Percentiles rank a stretch among this genome's conserved stretches.
Evolutionary conservation across 2,888 invertebrate genomes (phyloP).

Genomic region (Fissipunctia ypsillon): DNA sequence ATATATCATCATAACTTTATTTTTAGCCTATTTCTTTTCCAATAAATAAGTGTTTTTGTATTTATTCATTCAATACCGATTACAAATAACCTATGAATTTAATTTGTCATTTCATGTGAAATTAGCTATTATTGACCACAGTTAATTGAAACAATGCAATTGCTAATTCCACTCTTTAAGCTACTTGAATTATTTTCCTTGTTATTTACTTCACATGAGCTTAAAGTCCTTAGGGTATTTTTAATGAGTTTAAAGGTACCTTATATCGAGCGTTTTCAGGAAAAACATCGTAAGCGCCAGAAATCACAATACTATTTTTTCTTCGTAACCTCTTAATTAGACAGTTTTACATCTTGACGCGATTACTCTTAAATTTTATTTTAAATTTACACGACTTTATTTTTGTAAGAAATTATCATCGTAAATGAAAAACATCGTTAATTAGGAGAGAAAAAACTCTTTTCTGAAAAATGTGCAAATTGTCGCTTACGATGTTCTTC

Average conservation of each 20-base stretch:
- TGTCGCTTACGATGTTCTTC: too few species aligned
- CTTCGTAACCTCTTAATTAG: too few species aligned
- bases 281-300: too few species aligned
- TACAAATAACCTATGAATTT: not conserved
- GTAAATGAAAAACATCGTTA: too few species aligned
- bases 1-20: not conserved
- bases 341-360: too few species aligned
- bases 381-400: too few species aligned
- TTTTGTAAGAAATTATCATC: too few species aligned
- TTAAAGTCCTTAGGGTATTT: not conserved
- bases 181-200: not conserved
- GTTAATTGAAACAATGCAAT: not conserved
- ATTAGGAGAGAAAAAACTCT: too few species aligned
- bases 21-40: not conserved
- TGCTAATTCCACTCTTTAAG: not conserved
- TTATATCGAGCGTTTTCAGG: too few species aligned
- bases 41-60: not conserved
- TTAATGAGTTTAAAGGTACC: not conserved
- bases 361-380: too few species aligned
- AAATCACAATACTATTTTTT: too few species aligned
- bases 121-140: not conserved
- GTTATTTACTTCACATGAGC: not conserved
- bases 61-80: slow-evolving; percentile 6
- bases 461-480: too few species aligned
- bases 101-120: not conserved